Evolutionary conservation across 2,113 vertebrate genomes (phyloP), one percentile per base, ranked within the genome.

Genomic region (Emydocephalus ijimae): DNA sequence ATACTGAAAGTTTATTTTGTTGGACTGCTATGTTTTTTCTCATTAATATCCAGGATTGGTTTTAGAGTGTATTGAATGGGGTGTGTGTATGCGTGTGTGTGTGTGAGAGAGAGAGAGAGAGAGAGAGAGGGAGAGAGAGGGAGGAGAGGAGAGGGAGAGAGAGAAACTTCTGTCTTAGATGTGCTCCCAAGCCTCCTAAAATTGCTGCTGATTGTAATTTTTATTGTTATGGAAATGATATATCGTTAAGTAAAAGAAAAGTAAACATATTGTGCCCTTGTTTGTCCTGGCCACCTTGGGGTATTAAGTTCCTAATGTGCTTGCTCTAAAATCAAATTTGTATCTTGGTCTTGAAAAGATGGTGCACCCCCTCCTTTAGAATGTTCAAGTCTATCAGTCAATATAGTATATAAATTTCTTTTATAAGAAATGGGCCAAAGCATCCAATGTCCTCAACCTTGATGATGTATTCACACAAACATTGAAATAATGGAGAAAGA

Each of bases 1-100:
- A 92, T 93, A 88, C 39, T 94, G 86, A 81, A 95, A 56, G 50
- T 92, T 88, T 90, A 56, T 94, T 90, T 90, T 85, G 52, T 26
- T 24, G 85, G 15, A 50, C 1, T 52, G 5, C 9, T 93, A 24
- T 1, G 50, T 95, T 56, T 89, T 15, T 81, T 8, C 34, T 69
- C 52, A 54, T n/a, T 87, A 6, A 91, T 50, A 61, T 87, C 45
- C 11, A 52, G 7, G 34, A 24, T 15, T 89, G 9, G 1, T 21
- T 81, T 45, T 87, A 92, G 34, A 20, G 48, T 57, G 52, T 81
- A 74, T 34, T 74, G 69, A 39, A 18, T 29, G 3, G 7, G 2
- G 2, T 26, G 8, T 26, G 23, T 59, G 8, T 59, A 8, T 50
- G 48, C 9, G 1, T 50, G 48, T 50, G 7, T 50, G 48, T 9